Base-by-base conservation (phyloP, 2,888 invertebrate genomes). In the Automeris io region DNA sequence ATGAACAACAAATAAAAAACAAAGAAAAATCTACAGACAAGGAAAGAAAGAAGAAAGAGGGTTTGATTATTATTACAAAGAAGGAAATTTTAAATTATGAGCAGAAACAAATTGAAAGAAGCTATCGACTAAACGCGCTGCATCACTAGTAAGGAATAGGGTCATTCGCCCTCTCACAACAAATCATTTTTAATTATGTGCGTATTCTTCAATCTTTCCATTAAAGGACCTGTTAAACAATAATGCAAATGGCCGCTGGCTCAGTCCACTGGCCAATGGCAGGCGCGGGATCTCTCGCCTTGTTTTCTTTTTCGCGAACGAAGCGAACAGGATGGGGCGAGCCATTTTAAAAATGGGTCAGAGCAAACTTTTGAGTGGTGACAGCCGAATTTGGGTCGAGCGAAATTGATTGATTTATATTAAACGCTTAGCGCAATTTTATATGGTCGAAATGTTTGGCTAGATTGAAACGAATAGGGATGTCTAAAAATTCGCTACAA, bases 101-200 rank as follows among this genome's bases (percentile, higher is more conserved):
- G n/a, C n/a, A n/a, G n/a, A n/a, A n/a, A n/a, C n/a, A n/a, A n/a
- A n/a, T 9, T 29, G 29, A 16, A 22, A 37, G 31, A 13, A 21
- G 11, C 6, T 29, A 23, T 41, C 44, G 29, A 41, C 35, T n/a
- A 26, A 31, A 22, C 36, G 21, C 16, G 25, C 35, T 43, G 41
- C 77, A 69, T 34, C 80, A 67, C 79, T 81, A 73, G 21, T 16
- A 46, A 63, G 61, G 63, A 76, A 71, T 71, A 78, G 67, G 82
- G 81, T 78, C 81, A 76, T 78, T 81, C 74, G 71, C 83, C 83
- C 71, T 71, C 76, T 47, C 54, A 56, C 66, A 63, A 75, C 79
- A 80, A 82, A 76, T 81, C 79, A 82, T 81, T 85, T 83, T 85
- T 85, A 85, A 83, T 85, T 85, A 61, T 82, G 71, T 78, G 68